Percentiles rank a stretch among this genome's conserved stretches.
Evolutionary conservation across 2,797 vertebrate genomes (phyloP).

Genomic region (Chaunax sp.): DNA sequence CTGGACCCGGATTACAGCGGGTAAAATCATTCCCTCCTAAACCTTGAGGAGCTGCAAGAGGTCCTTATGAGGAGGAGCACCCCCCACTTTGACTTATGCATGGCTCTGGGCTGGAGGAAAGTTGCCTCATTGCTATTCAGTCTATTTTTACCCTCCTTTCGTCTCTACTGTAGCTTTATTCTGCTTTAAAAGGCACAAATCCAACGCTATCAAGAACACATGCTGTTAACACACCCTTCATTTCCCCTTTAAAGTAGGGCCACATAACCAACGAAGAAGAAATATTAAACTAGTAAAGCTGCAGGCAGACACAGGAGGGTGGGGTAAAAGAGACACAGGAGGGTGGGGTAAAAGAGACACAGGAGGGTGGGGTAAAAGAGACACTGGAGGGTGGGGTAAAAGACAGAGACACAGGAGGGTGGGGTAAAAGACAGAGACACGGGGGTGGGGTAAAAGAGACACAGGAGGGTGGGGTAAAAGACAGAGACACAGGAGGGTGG

Average conservation of each 20-base stretch:
- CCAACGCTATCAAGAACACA: constrained; percentile 12
- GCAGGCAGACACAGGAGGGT: neutral
- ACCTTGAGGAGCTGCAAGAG: constrained; percentile 53
- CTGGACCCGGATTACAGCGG: constrained; percentile 46
- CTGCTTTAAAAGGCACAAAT: constrained; percentile 53
- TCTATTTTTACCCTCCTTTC: constrained; percentile 74
- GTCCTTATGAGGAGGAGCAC: constrained; percentile 43
- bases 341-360: too few relatives aligned
- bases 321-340: too few relatives aligned
- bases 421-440: too few relatives aligned
- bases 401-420: too few relatives aligned
- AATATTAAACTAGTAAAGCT: neutral
- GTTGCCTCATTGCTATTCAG: constrained; percentile 76
- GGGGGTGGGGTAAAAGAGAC: too few relatives aligned
- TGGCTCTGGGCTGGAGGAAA: constrained; percentile 60
- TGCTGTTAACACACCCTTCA: constrained; percentile 11
- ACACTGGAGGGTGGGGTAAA: too few relatives aligned
- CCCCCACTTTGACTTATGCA: constrained; percentile 63
- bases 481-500: too few relatives aligned
- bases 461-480: too few relatives aligned
- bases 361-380: too few relatives aligned
- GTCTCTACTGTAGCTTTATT: constrained; percentile 39
- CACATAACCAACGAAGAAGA: neutral
- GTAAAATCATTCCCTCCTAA: constrained; percentile 34
- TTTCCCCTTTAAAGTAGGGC: constrained; percentile 31